Evolutionary conservation across 2,113 vertebrate genomes (phyloP), one percentile per base, ranked within the genome.

Genomic region (Rhabdomys dilectus): DNA sequence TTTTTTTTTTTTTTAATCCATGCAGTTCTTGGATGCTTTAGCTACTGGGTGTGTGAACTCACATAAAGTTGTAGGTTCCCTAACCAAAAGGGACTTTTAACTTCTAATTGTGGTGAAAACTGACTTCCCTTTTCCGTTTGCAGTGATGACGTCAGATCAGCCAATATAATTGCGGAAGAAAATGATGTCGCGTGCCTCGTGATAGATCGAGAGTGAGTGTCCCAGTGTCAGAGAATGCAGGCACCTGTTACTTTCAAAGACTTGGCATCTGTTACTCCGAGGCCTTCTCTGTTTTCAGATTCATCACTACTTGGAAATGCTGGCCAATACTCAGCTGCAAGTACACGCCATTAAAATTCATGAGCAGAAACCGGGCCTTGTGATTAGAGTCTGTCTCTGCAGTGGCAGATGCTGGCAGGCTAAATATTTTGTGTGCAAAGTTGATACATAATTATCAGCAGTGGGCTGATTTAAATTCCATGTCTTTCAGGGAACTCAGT

Each of bases 111-210:
- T 45, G 64, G 45, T 88, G 42, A 92, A 87, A 84, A 66, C 24
- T 96, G 82, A 91, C 91, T 45, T 88, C 95, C 78, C 56, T 76
- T 95, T 98, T 93, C 97, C 81, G 84, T 97, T 97, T 97, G 15
- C 98, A 99, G 99, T 97, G 99, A 99, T 86, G 99, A 99, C 39
- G 99, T 99, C 86, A 99, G 99, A 58, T 99, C 99, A 31, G 99
- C 99, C 91, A 99, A 99, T 48, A 99, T 99, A 45, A 98, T 99
- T 97, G 99, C 99, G 42, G 99, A 98, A 64, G 99, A 99, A 97
- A 98, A 99, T 91, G 99, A 98, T 56, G 99, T 99, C 5, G 99
- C 99, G 1, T 99, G 99, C 97, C 98, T 99, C 17, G 99, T 99
- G 60, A 99, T 99, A 97, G 99, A 99, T 77, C 98, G 99, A 99